Conservation (phyloP, 2,888 invertebrate species). For the Nebria salina region DNA sequence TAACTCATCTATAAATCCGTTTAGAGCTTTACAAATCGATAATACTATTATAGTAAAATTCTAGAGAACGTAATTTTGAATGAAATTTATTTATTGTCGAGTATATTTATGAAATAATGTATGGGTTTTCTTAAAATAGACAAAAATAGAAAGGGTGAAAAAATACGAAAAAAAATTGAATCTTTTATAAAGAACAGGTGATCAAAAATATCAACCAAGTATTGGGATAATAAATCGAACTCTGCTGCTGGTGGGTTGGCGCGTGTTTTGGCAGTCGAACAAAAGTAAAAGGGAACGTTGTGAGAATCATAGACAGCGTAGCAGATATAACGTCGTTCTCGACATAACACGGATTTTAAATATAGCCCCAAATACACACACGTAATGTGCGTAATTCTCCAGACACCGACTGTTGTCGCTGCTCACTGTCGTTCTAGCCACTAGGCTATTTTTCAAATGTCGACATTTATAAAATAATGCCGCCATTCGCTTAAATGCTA, state of each 20-base stretch:
- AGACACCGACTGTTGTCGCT: slow-evolving; percentile 18
- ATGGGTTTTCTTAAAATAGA: no score
- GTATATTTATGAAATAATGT: no score
- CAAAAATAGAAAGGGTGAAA: no score
- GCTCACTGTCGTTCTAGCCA: slow-evolving; percentile 5
- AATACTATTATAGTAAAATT: no score
- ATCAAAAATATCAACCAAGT: no score
- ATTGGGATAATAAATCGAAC: background rate
- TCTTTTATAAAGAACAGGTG: background rate
- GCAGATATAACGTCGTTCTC: background rate
- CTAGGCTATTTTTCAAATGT: background rate
- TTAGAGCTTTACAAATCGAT: no score
- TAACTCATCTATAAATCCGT: no score
- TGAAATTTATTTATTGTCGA: no score
- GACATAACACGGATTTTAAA: background rate
- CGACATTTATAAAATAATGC: background rate
- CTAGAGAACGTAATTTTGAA: no score
- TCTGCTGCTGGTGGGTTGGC: slow-evolving; percentile 5
- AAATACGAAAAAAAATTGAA: background rate
- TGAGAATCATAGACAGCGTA: background rate
- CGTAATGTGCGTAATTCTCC: background rate
- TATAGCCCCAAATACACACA: background rate
- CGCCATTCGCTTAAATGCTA: background rate
- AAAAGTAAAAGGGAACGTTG: slow-evolving; percentile 8
- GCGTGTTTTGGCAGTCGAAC: slow-evolving; percentile 15